Evolutionary conservation across 2,797 vertebrate species (phyloP), one percentile per base, ranked within the genome.

Genomic region (Cephalopachus bancanus): DNA sequence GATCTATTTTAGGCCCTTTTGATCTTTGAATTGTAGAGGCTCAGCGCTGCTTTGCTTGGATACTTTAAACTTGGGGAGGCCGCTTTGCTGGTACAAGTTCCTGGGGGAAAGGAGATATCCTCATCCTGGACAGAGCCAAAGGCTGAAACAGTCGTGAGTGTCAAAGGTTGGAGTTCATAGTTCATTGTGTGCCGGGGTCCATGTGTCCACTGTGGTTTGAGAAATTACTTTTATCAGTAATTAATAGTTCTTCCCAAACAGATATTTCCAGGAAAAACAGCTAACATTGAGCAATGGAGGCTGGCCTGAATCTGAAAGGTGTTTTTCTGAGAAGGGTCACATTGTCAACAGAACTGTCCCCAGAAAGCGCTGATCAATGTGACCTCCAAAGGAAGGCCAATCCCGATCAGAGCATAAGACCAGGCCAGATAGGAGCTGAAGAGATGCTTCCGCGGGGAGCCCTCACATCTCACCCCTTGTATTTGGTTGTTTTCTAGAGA

Each of bases 291-390:
- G 97, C 93, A 97, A 96, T 17, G 44, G 51, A 84, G 12, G 16
- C 33, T 89, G 69, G 33, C 72, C 28, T 96, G 83, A 60, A 83
- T 78, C 57, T 37, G 26, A 96, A 97, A 92, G 20, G 28, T 96
- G 89, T 97, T 83, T 96, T 97, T 97, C 95, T 95, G 95, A 95
- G 94, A 97, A 97, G 62, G 96, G 59, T 22, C 79, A 81, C 55
- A 49, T 59, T 64, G 80, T 97, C 94, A 92, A 94, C 44, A 96
- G n/a, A 51, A 49, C 44, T 94, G 85, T 91, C 28, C 86, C 22
- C 75, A 85, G 83, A 96, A 75, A 95, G 49, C 51, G 64, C 57
- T 15, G 57, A 89, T 94, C 72, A 81, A 92, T 92, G 55, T 69
- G 8, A 22, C 33, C 33, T 94, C 33, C 78, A 51, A 44, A 55